A percentile compares a stretch with the other conserved stretches of the same genome.
Evolutionary conservation across 2,797 vertebrate species (phyloP).

Genomic region (Eulemur mongoz): DNA sequence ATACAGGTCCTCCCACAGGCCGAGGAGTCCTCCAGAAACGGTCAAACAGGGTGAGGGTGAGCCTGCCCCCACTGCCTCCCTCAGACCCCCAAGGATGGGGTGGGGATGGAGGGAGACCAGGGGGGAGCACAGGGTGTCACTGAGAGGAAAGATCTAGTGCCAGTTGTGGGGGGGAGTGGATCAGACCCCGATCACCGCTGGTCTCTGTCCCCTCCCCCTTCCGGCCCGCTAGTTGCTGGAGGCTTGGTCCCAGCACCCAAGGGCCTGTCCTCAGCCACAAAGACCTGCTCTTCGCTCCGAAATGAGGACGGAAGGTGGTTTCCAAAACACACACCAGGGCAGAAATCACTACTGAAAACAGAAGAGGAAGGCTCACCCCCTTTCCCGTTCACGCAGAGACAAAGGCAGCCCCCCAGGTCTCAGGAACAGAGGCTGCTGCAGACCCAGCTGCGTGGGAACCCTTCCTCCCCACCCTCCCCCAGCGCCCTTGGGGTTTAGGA

Average conservation of each 20-base stretch:
- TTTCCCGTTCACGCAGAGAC: accelerated
- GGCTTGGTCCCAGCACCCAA: background rate
- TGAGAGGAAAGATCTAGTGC: background rate
- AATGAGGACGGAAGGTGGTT: background rate
- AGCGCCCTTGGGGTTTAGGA: no score
- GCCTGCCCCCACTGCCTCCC: background rate
- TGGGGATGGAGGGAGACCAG: background rate
- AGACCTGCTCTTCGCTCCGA: background rate
- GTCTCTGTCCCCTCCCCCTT: accelerated
- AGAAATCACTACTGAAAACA: background rate
- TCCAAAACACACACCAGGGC: background rate
- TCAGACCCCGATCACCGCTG: background rate
- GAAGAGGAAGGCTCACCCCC: background rate
- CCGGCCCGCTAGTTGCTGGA: background rate
- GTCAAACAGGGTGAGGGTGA: no score
- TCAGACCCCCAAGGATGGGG: background rate
- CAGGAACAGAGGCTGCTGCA: no score
- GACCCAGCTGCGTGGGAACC: background rate
- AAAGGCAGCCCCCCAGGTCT: background rate
- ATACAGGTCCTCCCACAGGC: background rate
- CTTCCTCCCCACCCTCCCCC: background rate
- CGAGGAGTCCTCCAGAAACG: background rate
- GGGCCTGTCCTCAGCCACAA: background rate
- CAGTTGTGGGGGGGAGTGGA: no score
- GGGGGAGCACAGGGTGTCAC: background rate